Conservation (phyloP, 2,797 vertebrate species). For the Sparidentex hasta region DNA sequence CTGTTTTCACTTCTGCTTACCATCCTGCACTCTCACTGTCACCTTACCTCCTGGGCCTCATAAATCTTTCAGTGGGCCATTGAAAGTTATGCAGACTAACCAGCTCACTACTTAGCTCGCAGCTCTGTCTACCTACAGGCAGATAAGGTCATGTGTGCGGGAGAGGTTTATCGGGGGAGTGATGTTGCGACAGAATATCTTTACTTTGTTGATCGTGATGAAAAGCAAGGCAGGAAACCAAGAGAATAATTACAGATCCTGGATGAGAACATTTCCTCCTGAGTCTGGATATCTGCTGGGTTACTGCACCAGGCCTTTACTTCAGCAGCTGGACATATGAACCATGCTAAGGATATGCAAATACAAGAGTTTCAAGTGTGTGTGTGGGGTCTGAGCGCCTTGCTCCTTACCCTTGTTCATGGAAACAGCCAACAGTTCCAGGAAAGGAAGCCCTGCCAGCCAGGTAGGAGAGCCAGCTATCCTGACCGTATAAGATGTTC, state of each 20-base stretch:
- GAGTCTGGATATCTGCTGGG: not conserved
- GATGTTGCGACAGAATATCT: not conserved
- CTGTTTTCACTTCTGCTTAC: conserved; percentile 44
- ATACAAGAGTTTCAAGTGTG: conserved; percentile 15
- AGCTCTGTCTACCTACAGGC: conserved; percentile 21
- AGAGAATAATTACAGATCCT: conserved; percentile 16
- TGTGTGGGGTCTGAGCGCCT: conserved; percentile 52
- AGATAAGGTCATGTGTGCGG: conserved; percentile 23
- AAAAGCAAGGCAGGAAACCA: conserved; percentile 8
- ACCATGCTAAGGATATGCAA: conserved; percentile 49
- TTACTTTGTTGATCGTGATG: conserved; percentile 13
- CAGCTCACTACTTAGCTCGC: conserved; percentile 27
- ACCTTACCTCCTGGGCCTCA: conserved; percentile 77
- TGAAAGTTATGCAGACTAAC: conserved; percentile 73
- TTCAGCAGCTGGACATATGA: conserved; percentile 8
- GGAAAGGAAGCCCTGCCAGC: conserved; percentile 66
- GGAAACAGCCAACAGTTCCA: conserved; percentile 53
- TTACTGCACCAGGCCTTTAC: not conserved
- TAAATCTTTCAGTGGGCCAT: conserved; percentile 83
- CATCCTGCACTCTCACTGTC: conserved; percentile 68
- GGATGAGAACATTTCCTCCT: conserved; percentile 3
- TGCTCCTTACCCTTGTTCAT: conserved; percentile 34
- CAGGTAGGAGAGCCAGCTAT: conserved; percentile 84
- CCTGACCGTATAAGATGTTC: not conserved
- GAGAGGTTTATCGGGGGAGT: conserved; percentile 8